A percentile compares a stretch with the other conserved stretches of the same genome.
phyloP scores from a whole-genome alignment of 2,113 vertebrate genomes.

The Vicugna pacos region DNA sequence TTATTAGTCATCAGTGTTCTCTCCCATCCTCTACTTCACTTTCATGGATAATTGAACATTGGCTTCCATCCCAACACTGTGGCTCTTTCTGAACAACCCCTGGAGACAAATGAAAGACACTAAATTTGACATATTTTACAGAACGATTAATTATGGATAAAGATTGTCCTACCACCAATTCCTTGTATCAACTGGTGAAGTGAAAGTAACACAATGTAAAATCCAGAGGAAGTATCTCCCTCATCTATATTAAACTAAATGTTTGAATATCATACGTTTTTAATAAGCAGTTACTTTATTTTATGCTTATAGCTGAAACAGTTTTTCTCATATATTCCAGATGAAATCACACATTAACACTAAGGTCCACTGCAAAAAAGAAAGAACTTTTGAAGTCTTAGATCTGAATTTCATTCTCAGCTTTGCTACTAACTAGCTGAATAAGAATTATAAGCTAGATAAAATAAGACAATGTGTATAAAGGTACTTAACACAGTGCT shows the following conservation, averaged over 20 bases:
- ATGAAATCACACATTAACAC: neutral
- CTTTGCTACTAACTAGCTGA: neutral
- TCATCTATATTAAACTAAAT: conserved; percentile 25
- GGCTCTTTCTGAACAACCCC: conserved; percentile 45
- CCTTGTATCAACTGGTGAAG: conserved; percentile 33
- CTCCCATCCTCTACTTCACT: neutral
- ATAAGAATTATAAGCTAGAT: neutral
- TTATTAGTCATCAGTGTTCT: neutral
- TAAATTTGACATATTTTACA: conserved; percentile 60
- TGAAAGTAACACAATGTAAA: neutral
- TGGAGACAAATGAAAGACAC: conserved; percentile 48
- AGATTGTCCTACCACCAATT: conserved; percentile 50
- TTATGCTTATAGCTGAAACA: neutral
- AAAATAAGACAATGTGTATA: neutral
- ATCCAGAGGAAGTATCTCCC: neutral
- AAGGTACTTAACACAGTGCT: neutral
- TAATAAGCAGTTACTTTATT: neutral
- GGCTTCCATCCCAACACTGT: conserved; percentile 15
- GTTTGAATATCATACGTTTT: neutral
- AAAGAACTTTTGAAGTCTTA: neutral
- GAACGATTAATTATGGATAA: conserved; percentile 67
- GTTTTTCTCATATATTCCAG: neutral
- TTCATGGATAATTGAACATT: conserved; percentile 28
- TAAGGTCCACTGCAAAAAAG: neutral
- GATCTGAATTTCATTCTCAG: neutral